Evolutionary conservation across 2,797 vertebrate species (phyloP).

Genomic region (Tragopan temminckii): DNA sequence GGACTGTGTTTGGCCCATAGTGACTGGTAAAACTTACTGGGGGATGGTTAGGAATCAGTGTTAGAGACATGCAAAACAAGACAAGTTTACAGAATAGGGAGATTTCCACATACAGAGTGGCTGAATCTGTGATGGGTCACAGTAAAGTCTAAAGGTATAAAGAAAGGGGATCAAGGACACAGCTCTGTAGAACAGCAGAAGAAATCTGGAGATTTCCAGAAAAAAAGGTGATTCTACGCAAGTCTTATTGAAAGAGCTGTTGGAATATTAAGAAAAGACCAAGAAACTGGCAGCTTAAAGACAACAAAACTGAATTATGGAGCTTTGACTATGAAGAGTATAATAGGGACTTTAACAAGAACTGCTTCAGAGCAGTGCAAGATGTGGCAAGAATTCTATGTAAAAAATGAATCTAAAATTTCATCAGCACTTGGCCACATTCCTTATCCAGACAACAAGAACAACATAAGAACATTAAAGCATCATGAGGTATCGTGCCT

Average conservation of each 20-base stretch:
- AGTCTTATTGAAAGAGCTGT: not conserved
- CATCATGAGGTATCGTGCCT: not conserved
- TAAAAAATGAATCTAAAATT: not conserved
- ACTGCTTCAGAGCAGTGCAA: not conserved
- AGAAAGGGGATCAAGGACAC: not conserved
- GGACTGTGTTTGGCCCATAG: not conserved
- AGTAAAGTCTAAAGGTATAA: not conserved
- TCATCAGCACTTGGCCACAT: not conserved
- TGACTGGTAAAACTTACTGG: not conserved
- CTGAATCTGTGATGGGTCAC: not conserved
- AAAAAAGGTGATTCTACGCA: not conserved
- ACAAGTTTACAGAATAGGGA: not conserved
- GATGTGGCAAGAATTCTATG: too few relatives aligned
- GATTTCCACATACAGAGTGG: not conserved
- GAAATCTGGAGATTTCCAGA: not conserved
- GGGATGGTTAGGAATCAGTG: not conserved
- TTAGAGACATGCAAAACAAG: not conserved
- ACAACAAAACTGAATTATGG: not conserved
- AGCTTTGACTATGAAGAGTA: not conserved
- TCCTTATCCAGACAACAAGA: not conserved
- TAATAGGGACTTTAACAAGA: not conserved
- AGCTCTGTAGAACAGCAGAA: not conserved
- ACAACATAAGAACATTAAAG: not conserved
- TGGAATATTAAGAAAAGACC: not conserved
- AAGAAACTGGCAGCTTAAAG: not conserved